phyloP scores from a whole-genome alignment of 2,888 invertebrate species.

The Lepidochitona cinerea region DNA sequence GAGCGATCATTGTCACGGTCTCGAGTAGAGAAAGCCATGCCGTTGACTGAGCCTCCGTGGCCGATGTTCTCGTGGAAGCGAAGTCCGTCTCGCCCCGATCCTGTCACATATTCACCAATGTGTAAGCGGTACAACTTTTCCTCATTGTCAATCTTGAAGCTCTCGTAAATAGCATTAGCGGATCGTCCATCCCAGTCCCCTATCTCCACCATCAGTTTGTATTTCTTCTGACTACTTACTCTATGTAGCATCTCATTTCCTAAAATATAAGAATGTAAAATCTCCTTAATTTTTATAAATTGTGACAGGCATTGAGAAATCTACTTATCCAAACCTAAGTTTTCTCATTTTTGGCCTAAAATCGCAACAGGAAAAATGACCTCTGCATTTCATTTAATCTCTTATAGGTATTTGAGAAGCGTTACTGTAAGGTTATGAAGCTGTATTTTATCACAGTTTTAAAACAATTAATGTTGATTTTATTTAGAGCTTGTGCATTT shows the following conservation, averaged over 20 bases:
- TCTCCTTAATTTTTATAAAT: too few relatives aligned
- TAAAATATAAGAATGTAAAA: background rate
- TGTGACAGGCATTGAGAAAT: too few relatives aligned
- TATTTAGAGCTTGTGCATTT: too few relatives aligned
- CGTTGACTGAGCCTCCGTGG: slow-evolving; percentile 1
- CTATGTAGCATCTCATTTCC: background rate
- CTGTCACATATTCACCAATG: background rate
- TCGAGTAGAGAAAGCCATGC: background rate
- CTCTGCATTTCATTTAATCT: too few relatives aligned
- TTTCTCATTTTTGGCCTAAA: too few relatives aligned
- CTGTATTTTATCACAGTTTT: too few relatives aligned
- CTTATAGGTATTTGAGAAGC: too few relatives aligned
- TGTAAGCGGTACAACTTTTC: background rate
- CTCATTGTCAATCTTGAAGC: slow-evolving; percentile 5
- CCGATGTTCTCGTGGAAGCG: slow-evolving; percentile 1
- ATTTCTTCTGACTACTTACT: background rate
- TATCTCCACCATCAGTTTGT: slow-evolving; percentile 4
- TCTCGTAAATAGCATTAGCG: slow-evolving; percentile 4
- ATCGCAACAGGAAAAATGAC: too few relatives aligned
- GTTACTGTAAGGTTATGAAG: too few relatives aligned
- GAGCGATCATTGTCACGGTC: slow-evolving; percentile 1
- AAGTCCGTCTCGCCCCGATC: background rate
- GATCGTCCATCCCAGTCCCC: slow-evolving; percentile 5
- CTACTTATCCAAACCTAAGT: too few relatives aligned
- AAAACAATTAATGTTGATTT: too few relatives aligned